Conservation (phyloP, 2,797 vertebrate species). For the Masticophis lateralis region DNA sequence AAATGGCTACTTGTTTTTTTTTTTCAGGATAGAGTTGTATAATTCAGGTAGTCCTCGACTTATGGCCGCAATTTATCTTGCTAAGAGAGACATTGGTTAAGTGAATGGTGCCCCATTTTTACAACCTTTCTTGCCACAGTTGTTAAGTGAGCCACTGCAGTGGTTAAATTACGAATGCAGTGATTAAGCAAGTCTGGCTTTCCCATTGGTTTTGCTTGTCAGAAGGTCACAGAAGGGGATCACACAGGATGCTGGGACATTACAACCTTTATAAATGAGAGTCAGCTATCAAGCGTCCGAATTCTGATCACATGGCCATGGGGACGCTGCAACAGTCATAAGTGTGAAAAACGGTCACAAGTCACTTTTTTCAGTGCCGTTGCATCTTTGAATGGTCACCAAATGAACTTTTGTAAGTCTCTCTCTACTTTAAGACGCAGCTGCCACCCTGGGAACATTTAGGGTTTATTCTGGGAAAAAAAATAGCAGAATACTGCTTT, state of each 20-base stretch:
- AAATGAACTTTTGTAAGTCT: background rate
- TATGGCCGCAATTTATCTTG: background rate
- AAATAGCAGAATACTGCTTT: background rate
- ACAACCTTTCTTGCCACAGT: background rate
- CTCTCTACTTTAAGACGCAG: background rate
- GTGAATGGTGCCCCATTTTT: background rate
- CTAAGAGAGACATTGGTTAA: background rate
- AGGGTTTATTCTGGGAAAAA: background rate
- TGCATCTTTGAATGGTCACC: background rate
- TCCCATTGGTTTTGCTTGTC: background rate
- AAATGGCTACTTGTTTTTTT: too few relatives aligned
- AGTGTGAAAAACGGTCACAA: background rate
- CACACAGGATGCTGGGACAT: background rate
- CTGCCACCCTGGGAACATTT: background rate
- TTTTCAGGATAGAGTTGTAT: background rate
- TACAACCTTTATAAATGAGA: background rate
- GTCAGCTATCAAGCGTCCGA: background rate
- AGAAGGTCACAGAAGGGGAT: background rate
- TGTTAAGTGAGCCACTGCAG: background rate
- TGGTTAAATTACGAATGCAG: background rate
- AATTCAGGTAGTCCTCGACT: background rate
- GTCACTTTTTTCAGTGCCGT: background rate
- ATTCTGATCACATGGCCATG: background rate
- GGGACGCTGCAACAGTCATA: background rate
- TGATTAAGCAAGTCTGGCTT: background rate